Conservation (phyloP, 1,140 invertebrate genomes). For the Conus ventricosus region DNA sequence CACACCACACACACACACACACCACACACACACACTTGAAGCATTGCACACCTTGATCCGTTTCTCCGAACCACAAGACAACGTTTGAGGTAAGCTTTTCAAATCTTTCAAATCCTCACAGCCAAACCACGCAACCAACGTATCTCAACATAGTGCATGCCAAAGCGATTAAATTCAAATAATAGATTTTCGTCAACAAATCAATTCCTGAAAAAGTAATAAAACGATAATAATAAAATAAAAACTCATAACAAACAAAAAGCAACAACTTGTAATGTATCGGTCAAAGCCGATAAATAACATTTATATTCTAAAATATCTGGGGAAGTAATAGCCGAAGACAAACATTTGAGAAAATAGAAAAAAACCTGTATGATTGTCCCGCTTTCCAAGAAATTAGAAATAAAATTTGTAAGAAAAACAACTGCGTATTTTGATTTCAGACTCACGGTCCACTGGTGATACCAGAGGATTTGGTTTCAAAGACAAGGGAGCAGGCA, state of each 20-base stretch:
- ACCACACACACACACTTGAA: constrained; percentile 4
- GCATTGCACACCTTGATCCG: background rate
- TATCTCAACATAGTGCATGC: background rate
- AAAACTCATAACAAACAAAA: background rate
- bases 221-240: too few relatives aligned
- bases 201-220: too few relatives aligned
- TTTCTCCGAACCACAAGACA: too few relatives aligned
- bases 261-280: too few relatives aligned
- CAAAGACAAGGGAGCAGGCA: background rate
- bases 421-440: background rate
- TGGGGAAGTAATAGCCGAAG: background rate
- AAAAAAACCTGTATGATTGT: background rate
- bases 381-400: background rate
- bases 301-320: too few relatives aligned
- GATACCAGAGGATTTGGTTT: background rate
- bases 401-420: background rate
- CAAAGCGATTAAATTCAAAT: background rate
- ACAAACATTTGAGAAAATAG: background rate
- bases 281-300: too few relatives aligned
- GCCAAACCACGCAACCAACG: background rate
- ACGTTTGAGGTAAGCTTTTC: too few relatives aligned
- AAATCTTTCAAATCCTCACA: background rate
- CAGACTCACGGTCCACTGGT: too few relatives aligned
- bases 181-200: background rate
- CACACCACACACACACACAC: background rate